A percentile compares a stretch with the other conserved stretches of the same genome.
phyloP scores from a whole-genome alignment of 2,888 invertebrate genomes.

The Conistra vaccinii region DNA sequence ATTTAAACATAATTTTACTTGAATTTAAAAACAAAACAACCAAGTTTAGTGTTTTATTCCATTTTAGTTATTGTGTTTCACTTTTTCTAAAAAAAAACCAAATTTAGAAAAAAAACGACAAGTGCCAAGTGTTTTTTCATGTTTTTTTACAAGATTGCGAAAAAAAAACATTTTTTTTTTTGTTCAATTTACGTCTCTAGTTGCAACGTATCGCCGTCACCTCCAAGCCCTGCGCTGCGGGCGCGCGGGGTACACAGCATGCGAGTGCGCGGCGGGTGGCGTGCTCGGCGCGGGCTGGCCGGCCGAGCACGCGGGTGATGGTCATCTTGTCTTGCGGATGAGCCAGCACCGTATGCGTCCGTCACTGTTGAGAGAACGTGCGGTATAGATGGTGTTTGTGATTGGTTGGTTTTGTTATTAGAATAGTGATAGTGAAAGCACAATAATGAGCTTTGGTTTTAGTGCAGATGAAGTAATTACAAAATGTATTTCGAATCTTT shows the following conservation, averaged over 20 bases:
- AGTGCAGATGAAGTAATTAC: slow-evolving; percentile 15
- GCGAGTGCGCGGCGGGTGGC: slow-evolving; percentile 21
- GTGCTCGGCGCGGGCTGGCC: slow-evolving; percentile 37
- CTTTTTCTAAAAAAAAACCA: too few relatives aligned
- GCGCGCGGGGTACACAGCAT: background rate
- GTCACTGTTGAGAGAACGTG: slow-evolving; percentile 72
- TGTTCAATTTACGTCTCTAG: too few relatives aligned
- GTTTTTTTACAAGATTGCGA: too few relatives aligned
- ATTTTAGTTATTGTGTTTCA: too few relatives aligned
- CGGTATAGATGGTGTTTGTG: background rate
- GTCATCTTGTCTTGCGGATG: slow-evolving; percentile 82
- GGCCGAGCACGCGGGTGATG: slow-evolving; percentile 61
- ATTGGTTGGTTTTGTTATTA: background rate
- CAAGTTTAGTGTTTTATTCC: too few relatives aligned
- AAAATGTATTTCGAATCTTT: background rate
- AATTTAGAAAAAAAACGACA: too few relatives aligned
- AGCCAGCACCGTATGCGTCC: slow-evolving; percentile 85
- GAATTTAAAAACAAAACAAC: too few relatives aligned
- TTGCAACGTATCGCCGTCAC: slow-evolving; percentile 47
- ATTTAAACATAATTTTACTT: too few relatives aligned
- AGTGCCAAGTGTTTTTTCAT: too few relatives aligned
- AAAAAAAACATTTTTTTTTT: too few relatives aligned
- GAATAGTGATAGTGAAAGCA: slow-evolving; percentile 32
- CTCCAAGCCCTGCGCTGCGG: slow-evolving; percentile 49
- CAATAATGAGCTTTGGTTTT: background rate